These are phyloP conservation scores for Drosophila hydei DNA, from an alignment of 1,140 invertebrate genomes.

Conservation along the genomic window DNA sequence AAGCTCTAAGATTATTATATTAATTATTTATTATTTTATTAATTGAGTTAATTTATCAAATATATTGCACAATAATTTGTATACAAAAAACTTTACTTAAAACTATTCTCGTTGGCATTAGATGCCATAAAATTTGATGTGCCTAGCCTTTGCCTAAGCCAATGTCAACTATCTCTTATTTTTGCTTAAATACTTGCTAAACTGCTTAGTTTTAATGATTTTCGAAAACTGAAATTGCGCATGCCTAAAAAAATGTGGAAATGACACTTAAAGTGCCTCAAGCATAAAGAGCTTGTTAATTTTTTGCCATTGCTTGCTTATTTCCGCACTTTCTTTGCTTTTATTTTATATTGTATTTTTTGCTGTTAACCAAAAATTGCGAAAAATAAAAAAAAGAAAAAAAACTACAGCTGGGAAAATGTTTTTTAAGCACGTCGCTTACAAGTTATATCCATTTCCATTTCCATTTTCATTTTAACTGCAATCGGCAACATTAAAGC, in stretches of 20 bases:
- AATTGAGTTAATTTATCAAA: no score
- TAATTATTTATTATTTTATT: no score
- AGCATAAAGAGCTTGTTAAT: conserved; percentile 57
- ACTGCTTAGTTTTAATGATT: conserved; percentile 19
- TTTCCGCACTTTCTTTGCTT: conserved; percentile 20
- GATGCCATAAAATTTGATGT: no score
- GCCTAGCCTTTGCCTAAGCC: no score
- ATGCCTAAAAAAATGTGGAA: background rate
- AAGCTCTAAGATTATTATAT: no score
- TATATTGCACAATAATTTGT: no score
- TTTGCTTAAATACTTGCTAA: background rate
- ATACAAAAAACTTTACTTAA: no score
- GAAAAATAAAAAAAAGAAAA: no score
- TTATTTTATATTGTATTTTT: conserved; percentile 32
- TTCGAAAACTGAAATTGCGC: background rate
- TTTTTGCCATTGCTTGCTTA: conserved; percentile 19
- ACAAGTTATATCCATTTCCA: conserved; percentile 70
- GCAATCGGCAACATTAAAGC: conserved; percentile 74
- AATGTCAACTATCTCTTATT: background rate
- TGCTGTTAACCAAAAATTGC: conserved; percentile 10
- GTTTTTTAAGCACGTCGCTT: conserved; percentile 75
- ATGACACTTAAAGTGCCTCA: conserved; percentile 37
- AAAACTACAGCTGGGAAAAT: conserved; percentile 38
- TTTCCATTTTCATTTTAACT: conserved; percentile 58
- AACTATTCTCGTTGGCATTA: no score